phyloP scores from a whole-genome alignment of 2,888 invertebrate species.

The Leucoma salicis region DNA sequence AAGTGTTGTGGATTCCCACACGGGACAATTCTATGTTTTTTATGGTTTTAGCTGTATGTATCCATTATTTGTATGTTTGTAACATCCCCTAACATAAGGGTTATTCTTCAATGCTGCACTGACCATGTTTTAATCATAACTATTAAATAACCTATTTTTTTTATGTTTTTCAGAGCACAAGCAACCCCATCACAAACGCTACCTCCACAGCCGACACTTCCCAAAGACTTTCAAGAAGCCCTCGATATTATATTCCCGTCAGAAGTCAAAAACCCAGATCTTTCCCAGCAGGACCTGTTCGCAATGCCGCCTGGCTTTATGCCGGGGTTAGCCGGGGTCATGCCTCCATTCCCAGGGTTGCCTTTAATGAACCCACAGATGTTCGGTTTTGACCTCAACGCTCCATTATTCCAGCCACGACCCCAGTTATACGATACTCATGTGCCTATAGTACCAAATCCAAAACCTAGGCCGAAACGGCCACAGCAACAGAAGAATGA shows the following conservation, averaged over 20 bases:
- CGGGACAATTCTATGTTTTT: no score
- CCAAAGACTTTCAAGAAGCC: conserved; percentile 85
- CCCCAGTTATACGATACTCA: conserved; percentile 67
- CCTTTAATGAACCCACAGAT: conserved; percentile 49
- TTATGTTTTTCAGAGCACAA: conserved; percentile 4
- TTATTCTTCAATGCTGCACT: no score
- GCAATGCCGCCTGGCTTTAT: conserved; percentile 39
- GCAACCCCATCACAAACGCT: conserved; percentile 4
- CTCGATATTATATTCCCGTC: conserved; percentile 85
- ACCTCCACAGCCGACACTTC: conserved; percentile 59
- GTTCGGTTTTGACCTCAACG: conserved; percentile 66
- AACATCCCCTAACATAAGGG: no score
- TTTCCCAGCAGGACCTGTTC: conserved; percentile 31
- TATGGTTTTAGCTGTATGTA: no score
- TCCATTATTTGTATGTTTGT: no score
- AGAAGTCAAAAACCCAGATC: conserved; percentile 46
- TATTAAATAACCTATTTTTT: no score
- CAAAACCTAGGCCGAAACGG: conserved; percentile 29
- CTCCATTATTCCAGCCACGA: conserved; percentile 49
- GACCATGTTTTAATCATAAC: no score
- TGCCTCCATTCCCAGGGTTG: conserved; percentile 44
- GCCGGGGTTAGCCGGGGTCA: conserved; percentile 34
- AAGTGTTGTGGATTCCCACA: no score
- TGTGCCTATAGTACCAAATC: conserved; percentile 54
- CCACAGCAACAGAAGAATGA: conserved; percentile 27